Percentiles rank a stretch among this genome's conserved stretches.
Conservation (phyloP, 2,113 vertebrate genomes). For the Phyllopteryx taeniolatus region DNA sequence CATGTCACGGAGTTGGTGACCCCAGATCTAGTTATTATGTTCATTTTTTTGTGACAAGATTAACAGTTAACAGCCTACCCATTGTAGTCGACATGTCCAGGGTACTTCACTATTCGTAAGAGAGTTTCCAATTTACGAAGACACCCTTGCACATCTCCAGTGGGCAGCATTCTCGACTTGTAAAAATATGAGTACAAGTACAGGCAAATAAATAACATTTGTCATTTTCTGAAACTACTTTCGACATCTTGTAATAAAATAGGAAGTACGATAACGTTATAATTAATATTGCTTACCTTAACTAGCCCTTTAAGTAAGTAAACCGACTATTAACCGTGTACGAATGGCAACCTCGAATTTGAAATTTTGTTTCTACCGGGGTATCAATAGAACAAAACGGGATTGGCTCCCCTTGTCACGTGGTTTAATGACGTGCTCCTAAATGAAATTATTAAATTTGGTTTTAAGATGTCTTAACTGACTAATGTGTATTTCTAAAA, state of each 20-base stretch:
- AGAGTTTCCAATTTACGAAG: conserved; percentile 84
- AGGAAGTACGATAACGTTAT: background rate
- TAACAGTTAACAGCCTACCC: conserved; percentile 67
- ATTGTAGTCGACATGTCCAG: conserved; percentile 80
- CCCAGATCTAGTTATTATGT: too few relatives aligned
- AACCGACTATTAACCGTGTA: background rate
- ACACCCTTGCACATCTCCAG: conserved; percentile 85
- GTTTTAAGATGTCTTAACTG: background rate
- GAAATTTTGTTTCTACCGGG: conserved; percentile 40
- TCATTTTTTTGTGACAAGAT: background rate
- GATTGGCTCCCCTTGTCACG: conserved; percentile 25
- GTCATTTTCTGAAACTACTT: background rate
- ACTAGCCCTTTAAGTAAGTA: background rate
- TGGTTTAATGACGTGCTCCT: background rate
- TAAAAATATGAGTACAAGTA: background rate
- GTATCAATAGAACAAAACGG: background rate
- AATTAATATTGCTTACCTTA: background rate
- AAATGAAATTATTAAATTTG: background rate
- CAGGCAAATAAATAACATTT: background rate
- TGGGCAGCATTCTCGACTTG: conserved; percentile 68
- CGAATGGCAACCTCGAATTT: background rate
- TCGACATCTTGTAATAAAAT: background rate
- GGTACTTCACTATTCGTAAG: conserved; percentile 84
- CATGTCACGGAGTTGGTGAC: too few relatives aligned
- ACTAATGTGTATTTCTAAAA: background rate